Evolutionary conservation across 2,888 invertebrate genomes (phyloP), one percentile per base, ranked within the genome.

Genomic region (Sinhomidia bicolor): DNA sequence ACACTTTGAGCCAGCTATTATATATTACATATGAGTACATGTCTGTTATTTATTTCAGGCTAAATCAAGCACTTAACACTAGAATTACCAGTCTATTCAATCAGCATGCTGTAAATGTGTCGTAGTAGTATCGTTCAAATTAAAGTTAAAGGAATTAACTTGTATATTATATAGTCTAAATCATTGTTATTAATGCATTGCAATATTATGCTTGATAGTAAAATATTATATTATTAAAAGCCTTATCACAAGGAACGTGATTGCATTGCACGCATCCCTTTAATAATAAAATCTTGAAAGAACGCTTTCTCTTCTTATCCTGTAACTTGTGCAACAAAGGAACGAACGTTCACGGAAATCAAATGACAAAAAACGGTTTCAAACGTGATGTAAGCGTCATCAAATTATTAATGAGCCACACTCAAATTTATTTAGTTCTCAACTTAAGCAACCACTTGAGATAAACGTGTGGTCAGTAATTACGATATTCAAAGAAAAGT

Each of bases 1-100:
- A 88, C 84, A 88, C 57, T 88, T 80, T 90, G 89, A 90, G 88
- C 85, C 89, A 90, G 85, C 89, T 90, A 90, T 54, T 85, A 85
- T 68, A 78, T 54, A 44, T 51, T 44, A 47, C 29, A 83, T 85
- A 82, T 82, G 81, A 82, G 74, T 65, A 87, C 87, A 87, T 26
- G 82, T 65, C 76, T 76, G 87, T 87, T 82, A 87, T 87, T 86
- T 54, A 57, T 44, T 78, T 82, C 80, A 85, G 71, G 80, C 71
- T 80, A 23, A 78, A 47, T 57, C 44, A 87, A 87, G 76, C 82
- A 87, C 80, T 86, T 65, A 74, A 74, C 29, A 51, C 74, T 74
- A 74, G 47, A 74, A 74, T 47, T 29, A 86, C 32, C 20, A 80
- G 26, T 79, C 47, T 85, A 68, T 17, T 36, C 3, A 51, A 23